phyloP scores from a whole-genome alignment of 2,113 vertebrate genomes.

The Hydrochoerus hydrochaeris region DNA sequence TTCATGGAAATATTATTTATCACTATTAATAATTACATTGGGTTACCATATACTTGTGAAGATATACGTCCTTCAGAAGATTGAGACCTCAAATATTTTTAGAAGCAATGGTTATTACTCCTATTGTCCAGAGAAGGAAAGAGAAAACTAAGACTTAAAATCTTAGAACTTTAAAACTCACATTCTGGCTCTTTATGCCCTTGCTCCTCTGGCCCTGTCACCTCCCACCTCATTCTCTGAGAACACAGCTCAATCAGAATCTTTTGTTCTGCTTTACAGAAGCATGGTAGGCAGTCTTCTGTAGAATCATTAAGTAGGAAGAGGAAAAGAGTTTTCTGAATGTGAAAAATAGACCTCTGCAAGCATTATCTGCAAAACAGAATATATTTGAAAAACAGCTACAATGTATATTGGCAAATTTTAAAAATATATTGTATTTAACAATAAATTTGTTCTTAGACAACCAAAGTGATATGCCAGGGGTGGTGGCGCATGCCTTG shows the following conservation, averaged over 20 bases:
- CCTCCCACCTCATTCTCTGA: slow-evolving; percentile 21
- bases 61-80: background rate
- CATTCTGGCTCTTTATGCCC: background rate
- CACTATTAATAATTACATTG: background rate
- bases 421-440: slow-evolving; percentile 16
- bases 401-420: slow-evolving; percentile 14
- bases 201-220: background rate
- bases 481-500: background rate
- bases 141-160: slow-evolving; percentile 3
- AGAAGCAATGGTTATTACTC: background rate
- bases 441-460: background rate
- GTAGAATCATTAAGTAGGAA: slow-evolving; percentile 39
- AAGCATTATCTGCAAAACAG: slow-evolving; percentile 14
- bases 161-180: background rate
- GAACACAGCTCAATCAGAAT: slow-evolving; percentile 71
- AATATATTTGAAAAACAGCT: background rate
- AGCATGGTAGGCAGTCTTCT: slow-evolving; percentile 45
- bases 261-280: slow-evolving; percentile 46
- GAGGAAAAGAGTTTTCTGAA: slow-evolving; percentile 52
- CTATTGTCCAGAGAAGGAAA: background rate
- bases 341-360: background rate
- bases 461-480: background rate
- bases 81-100: background rate
- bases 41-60: background rate
- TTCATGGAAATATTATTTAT: slow-evolving; percentile 20